A percentile compares a stretch with the other conserved stretches of the same genome.
These are phyloP conservation scores for Acanthurus leucopareius DNA, from an alignment of 2,797 vertebrate genomes.

Conservation along the genomic window DNA sequence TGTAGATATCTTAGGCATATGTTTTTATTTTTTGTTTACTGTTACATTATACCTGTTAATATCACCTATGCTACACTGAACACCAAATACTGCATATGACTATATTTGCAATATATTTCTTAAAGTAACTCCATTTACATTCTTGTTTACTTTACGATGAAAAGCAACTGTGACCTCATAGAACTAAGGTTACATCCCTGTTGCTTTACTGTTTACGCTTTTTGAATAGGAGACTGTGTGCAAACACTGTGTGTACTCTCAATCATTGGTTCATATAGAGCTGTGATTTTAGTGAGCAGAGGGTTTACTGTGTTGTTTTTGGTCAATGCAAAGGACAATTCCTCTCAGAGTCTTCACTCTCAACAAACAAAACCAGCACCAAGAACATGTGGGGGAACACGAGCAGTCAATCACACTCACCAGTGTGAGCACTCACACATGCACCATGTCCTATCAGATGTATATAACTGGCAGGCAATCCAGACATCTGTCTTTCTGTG, in stretches of 20 bases:
- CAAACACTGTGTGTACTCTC: background rate
- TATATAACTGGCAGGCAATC: conserved; percentile 56
- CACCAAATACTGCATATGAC: background rate
- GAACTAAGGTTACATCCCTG: background rate
- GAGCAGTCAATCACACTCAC: background rate
- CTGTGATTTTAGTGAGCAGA: background rate
- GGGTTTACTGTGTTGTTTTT: background rate
- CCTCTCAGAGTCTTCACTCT: background rate
- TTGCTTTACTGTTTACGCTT: background rate
- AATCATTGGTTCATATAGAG: background rate
- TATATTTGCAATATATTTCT: background rate
- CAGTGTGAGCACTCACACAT: background rate
- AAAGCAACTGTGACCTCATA: background rate
- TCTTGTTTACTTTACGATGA: background rate
- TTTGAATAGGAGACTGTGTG: background rate
- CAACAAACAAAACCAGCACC: background rate
- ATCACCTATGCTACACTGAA: background rate
- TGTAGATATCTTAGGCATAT: background rate
- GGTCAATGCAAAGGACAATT: background rate
- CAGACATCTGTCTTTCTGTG: conserved; percentile 73
- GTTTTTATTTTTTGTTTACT: no score
- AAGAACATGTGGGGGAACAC: background rate
- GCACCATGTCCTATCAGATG: conserved; percentile 40
- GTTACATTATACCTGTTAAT: background rate
- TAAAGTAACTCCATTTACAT: background rate